Percentiles rank a stretch among this genome's conserved stretches.
These are phyloP conservation scores for Lynx canadensis DNA, from an alignment of 2,113 vertebrate genomes.

Conservation along the genomic window DNA sequence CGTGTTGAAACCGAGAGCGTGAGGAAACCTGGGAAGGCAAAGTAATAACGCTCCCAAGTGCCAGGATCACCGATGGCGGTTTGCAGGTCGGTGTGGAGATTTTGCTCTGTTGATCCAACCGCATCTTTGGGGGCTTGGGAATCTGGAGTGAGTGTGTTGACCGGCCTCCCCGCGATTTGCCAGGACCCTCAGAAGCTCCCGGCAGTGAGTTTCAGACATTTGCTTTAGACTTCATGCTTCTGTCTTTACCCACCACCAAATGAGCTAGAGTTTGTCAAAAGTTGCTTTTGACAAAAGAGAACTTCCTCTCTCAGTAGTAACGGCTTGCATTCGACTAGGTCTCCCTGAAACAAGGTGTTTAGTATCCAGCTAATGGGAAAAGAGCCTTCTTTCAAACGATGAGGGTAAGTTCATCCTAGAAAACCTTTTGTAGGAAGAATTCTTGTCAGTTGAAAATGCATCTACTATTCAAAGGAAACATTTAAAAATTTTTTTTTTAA, in stretches of 20 bases:
- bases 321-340: background rate
- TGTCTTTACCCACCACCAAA: background rate
- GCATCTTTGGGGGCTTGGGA: background rate
- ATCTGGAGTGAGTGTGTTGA: accelerated
- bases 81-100: background rate
- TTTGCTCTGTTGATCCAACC: background rate
- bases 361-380: accelerated
- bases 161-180: background rate
- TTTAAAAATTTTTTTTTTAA: background rate
- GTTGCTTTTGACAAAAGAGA: background rate
- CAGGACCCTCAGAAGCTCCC: background rate
- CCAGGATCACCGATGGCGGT: accelerated
- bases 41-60: background rate
- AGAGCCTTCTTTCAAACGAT: background rate
- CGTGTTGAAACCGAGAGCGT: background rate
- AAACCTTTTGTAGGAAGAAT: background rate
- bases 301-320: background rate
- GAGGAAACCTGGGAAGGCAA: background rate
- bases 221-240: background rate
- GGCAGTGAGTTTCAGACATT: background rate
- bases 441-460: background rate
- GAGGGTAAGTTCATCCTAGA: background rate
- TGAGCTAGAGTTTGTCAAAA: background rate
- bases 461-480: background rate
- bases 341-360: background rate